Evolutionary conservation across 2,113 vertebrate species (phyloP).

Genomic region (Siniperca chuatsi): DNA sequence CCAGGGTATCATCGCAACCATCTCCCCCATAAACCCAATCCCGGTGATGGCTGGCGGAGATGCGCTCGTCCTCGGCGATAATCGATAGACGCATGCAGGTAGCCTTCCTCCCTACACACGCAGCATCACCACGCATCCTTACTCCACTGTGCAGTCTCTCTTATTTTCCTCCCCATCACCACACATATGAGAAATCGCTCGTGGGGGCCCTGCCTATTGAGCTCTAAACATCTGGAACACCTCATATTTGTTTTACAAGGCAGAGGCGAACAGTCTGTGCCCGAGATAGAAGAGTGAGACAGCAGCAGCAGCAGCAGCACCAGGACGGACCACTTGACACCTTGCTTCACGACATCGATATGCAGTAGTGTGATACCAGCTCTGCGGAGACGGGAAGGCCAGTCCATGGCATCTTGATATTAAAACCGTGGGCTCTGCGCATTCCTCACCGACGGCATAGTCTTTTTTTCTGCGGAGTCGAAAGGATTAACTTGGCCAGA

Average conservation of each 20-base stretch:
- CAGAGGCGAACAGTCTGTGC: conserved; percentile 57
- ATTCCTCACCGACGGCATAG: conserved; percentile 71
- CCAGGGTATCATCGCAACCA: conserved; percentile 30
- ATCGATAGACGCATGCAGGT: conserved; percentile 83
- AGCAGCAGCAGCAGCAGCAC: conserved; percentile 52
- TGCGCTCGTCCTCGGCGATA: conserved; percentile 74
- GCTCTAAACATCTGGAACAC: conserved; percentile 79
- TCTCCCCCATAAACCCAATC: conserved; percentile 53
- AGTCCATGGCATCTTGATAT: conserved; percentile 83
- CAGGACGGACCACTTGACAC: conserved; percentile 79
- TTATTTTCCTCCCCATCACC: conserved; percentile 57
- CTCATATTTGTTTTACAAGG: conserved; percentile 74
- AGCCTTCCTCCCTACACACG: conserved; percentile 76
- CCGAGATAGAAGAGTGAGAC: conserved; percentile 57
- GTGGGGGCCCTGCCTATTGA: conserved; percentile 65
- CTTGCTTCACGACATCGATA: conserved; percentile 79
- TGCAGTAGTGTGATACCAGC: conserved; percentile 83
- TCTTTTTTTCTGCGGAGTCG: conserved; percentile 48
- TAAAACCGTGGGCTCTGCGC: conserved; percentile 78
- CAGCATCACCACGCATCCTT: conserved; percentile 77
- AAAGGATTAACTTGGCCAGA: conserved; percentile 68
- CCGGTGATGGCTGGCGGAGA: conserved; percentile 52
- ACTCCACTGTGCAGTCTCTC: conserved; percentile 65
- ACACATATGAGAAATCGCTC: conserved; percentile 59
- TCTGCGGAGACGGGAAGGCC: conserved; percentile 84